Conservation (phyloP, 30 jellyfish, hydroid and myxozoan genomes). For the Hydractinia echinata region DNA sequence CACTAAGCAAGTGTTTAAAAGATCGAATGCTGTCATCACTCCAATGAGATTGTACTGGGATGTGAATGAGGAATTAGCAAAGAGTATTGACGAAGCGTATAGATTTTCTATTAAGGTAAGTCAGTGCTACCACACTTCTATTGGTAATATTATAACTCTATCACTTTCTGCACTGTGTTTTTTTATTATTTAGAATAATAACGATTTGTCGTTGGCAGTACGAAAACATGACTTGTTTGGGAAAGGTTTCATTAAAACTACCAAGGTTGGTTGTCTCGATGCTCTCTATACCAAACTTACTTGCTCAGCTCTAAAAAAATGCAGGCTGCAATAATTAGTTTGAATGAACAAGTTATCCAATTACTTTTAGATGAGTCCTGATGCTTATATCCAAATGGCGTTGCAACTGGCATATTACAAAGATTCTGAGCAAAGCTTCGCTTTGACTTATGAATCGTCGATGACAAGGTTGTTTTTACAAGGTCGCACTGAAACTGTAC, state of each 20-base stretch:
- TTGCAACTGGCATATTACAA: slow-evolving; percentile 86
- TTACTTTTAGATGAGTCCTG: slow-evolving; percentile 86
- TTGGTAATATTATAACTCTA: neutral
- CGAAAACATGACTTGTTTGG: slow-evolving; percentile 70
- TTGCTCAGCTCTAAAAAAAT: neutral
- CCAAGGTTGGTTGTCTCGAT: slow-evolving; percentile 46
- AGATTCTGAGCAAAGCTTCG: slow-evolving; percentile 72
- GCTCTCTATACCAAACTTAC: neutral
- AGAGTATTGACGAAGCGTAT: slow-evolving; percentile 60
- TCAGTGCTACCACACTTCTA: neutral
- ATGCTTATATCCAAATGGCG: slow-evolving; percentile 89
- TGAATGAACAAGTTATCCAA: neutral
- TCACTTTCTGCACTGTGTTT: neutral
- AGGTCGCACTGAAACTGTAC: slow-evolving; percentile 96
- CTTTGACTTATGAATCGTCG: slow-evolving; percentile 89
- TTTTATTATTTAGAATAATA: slow-evolving; percentile 53
- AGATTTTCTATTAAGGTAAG: slow-evolving; percentile 71
- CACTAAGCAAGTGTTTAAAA: slow-evolving; percentile 29
- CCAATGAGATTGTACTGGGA: slow-evolving; percentile 95
- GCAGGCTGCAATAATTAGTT: neutral
- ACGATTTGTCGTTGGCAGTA: slow-evolving; percentile 57
- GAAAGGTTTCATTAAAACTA: slow-evolving; percentile 79
- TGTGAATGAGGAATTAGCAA: slow-evolving; percentile 57
- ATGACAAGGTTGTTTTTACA: slow-evolving; percentile 88
- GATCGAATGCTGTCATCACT: slow-evolving; percentile 78